Conservation (phyloP, 2,888 invertebrate species). For the Drosophila kambysellisi region DNA sequence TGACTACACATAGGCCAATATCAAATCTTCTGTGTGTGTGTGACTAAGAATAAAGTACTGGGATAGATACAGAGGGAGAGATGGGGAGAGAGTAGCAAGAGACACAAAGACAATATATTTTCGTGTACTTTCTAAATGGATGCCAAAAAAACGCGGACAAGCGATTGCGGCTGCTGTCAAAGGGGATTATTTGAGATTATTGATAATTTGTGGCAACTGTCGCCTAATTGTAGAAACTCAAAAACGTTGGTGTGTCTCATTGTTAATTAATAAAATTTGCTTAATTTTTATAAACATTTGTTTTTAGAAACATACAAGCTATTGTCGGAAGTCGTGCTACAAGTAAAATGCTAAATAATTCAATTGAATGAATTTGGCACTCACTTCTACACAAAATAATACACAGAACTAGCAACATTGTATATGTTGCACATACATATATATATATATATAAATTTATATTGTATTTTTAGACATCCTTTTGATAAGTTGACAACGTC, state of each 20-base stretch:
- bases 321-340: slow-evolving; percentile 49
- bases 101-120: slow-evolving; percentile 19
- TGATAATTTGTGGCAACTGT: slow-evolving; percentile 74
- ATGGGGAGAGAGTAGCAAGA: neutral
- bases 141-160: slow-evolving; percentile 59
- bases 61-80: neutral
- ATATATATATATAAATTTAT: slow-evolving; percentile 15
- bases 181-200: slow-evolving; percentile 70
- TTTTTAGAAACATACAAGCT: slow-evolving; percentile 5
- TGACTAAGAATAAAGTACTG: neutral
- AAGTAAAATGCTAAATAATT: slow-evolving; percentile 9
- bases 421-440: neutral
- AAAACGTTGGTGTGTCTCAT: slow-evolving; percentile 44
- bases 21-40: slow-evolving; percentile 7
- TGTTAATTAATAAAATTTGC: slow-evolving; percentile 75
- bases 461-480: slow-evolving; percentile 59
- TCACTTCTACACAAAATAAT: neutral
- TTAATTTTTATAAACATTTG: slow-evolving; percentile 35
- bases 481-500: slow-evolving; percentile 25
- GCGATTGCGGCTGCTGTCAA: slow-evolving; percentile 58
- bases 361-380: slow-evolving; percentile 53
- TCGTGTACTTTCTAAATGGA: slow-evolving; percentile 35
- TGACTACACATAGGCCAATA: slow-evolving; percentile 44
- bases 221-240: slow-evolving; percentile 54
- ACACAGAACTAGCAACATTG: neutral